These are phyloP conservation scores for Craniophora ligustri DNA, from an alignment of 2,888 invertebrate genomes.

Conservation along the genomic window DNA sequence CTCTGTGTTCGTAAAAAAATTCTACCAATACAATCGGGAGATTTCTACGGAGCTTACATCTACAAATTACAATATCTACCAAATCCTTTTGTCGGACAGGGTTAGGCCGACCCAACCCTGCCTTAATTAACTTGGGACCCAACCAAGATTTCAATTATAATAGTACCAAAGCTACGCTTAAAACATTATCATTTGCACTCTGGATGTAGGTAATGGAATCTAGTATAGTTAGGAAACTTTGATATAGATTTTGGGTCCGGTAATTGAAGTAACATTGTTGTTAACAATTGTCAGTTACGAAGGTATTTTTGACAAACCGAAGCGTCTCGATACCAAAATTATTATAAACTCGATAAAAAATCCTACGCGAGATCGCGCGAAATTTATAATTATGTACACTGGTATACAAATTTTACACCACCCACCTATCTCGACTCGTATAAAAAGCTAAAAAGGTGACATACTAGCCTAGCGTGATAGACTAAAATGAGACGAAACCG, in stretches of 20 bases:
- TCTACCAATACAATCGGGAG: conserved; percentile 31
- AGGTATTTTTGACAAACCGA: no score
- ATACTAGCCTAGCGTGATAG: no score
- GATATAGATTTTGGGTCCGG: not conserved
- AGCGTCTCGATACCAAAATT: no score
- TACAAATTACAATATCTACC: conserved; percentile 52
- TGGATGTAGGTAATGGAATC: conserved; percentile 26
- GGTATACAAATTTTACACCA: no score
- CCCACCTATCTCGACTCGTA: no score
- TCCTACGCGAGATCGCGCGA: no score
- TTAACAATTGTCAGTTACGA: no score
- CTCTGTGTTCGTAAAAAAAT: not conserved
- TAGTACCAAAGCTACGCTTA: conserved; percentile 61
- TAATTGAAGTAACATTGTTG: not conserved
- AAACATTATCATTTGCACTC: conserved; percentile 59
- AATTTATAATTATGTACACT: no score
- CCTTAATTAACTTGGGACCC: conserved; percentile 72
- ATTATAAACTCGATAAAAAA: no score
- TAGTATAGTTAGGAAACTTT: conserved; percentile 24
- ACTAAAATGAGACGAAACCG: no score
- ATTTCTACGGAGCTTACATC: conserved; percentile 39
- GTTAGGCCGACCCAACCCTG: conserved; percentile 55
- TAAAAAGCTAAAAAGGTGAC: no score
- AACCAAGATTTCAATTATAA: conserved; percentile 80
- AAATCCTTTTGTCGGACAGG: conserved; percentile 46